Evolutionary conservation across 2,113 vertebrate genomes (phyloP), one percentile per base, ranked within the genome.

Genomic region (Sigmodon hispidus): DNA sequence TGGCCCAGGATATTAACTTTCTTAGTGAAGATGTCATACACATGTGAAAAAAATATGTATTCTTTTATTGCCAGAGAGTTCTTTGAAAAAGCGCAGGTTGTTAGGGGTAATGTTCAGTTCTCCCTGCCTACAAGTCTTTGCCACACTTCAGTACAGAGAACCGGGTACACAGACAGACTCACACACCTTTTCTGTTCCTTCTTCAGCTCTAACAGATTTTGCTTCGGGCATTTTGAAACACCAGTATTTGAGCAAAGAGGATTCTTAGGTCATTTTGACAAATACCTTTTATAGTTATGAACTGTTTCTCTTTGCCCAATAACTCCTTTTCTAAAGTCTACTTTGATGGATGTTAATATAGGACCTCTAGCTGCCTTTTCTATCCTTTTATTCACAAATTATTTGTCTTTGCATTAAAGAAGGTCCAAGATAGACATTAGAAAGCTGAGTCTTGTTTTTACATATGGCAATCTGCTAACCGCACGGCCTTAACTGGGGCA

Each of bases 301-400:
- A 83, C 65, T 84, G 36, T 73, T 36, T 85, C 57, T 45, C 59
- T 65, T 3, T 76, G 34, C 7, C 13, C 36, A 11, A 72, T 65
- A 80, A 61, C 45, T 77, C 43, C 52, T 89, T 96, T 69, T 63
- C 75, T 80, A n/a, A 90, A 70, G 75, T 87, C 21, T 57, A 48
- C 12, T 63, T 86, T 85, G 31, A 43, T 80, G n/a, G 29, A 81
- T 94, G 48, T 67, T 80, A 87, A 69, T 40, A 93, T 9, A 79
- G 24, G 52, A 16, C 91, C 16, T 72, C 34, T n/a, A 77, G 12
- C 7, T 94, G 92, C 69, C 63, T 87, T 92, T 91, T 59, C 86
- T 95, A 19, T 90, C 36, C 76, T 73, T 80, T 94, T 59, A 90
- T 59, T 90, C 83, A 88, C 45, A 92, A 94, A 70, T 70, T 87